Evolutionary conservation across 2,888 invertebrate species (phyloP).

Genomic region (Xestobium rufovillosum): DNA sequence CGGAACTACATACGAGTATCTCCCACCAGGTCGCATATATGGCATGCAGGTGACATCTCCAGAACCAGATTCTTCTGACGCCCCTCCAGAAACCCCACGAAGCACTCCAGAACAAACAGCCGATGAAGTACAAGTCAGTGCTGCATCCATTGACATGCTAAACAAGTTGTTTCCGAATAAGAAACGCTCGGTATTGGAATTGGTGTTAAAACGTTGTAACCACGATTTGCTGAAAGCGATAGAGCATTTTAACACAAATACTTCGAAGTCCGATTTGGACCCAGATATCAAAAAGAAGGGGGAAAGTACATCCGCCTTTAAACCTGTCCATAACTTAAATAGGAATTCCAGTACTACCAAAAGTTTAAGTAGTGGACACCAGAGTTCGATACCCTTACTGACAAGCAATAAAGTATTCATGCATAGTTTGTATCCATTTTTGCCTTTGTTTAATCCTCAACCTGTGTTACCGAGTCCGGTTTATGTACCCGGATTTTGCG

Average conservation of each 20-base stretch:
- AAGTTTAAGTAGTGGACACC: conserved; percentile 27
- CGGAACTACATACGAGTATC: conserved; percentile 60
- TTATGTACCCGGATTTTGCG: conserved; percentile 43
- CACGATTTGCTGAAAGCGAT: conserved; percentile 86
- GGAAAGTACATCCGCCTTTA: conserved; percentile 36
- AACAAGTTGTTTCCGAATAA: conserved; percentile 84
- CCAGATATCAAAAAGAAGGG: conserved; percentile 27
- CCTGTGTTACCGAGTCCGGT: conserved; percentile 41
- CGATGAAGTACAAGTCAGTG: conserved; percentile 50
- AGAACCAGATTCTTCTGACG: conserved; percentile 38
- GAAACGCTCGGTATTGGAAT: conserved; percentile 77
- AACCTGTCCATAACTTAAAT: conserved; percentile 32
- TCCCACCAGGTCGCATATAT: conserved; percentile 87
- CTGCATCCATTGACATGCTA: conserved; percentile 75
- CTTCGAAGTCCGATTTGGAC: conserved; percentile 19
- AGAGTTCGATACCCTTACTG: conserved; percentile 35
- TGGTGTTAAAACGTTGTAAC: conserved; percentile 87
- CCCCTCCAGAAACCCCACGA: conserved; percentile 11
- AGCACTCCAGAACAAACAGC: conserved; percentile 20
- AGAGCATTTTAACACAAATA: conserved; percentile 63
- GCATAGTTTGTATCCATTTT: conserved; percentile 43
- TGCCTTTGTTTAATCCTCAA: conserved; percentile 41
- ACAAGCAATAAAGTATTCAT: conserved; percentile 40
- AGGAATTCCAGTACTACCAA: conserved; percentile 20
- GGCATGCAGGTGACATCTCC: conserved; percentile 80